phyloP scores from a whole-genome alignment of 2,888 invertebrate genomes.

The Machimus rusticus region DNA sequence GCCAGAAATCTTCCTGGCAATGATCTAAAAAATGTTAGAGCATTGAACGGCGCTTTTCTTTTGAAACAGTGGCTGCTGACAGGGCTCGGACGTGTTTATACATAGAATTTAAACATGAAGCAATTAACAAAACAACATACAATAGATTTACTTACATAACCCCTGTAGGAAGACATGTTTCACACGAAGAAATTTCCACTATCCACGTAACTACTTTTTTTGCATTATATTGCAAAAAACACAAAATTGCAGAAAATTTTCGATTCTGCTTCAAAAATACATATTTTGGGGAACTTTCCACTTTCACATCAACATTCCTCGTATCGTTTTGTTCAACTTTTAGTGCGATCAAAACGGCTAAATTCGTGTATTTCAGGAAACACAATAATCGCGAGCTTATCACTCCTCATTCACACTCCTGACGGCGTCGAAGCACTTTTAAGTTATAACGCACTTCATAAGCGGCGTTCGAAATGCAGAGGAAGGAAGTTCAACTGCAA shows the following conservation, averaged over 20 bases:
- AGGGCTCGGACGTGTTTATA: neutral
- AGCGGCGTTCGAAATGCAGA: neutral
- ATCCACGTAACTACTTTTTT: neutral
- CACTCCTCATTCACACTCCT: neutral
- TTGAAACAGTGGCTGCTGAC: neutral
- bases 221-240: neutral
- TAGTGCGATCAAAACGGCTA: neutral
- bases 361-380: neutral
- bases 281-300: constrained; percentile 8
- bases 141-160: constrained; percentile 46
- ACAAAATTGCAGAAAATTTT: neutral
- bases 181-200: neutral
- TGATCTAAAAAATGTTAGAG: constrained; percentile 2
- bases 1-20: neutral
- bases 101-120: neutral
- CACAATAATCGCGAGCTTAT: neutral
- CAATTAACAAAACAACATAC: neutral
- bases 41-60: neutral
- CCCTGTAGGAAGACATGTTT: constrained; percentile 46
- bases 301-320: neutral
- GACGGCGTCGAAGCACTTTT: neutral
- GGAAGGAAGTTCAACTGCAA: neutral
- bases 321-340: neutral
- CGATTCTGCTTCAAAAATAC: neutral
- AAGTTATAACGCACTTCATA: neutral